A percentile compares a stretch with the other conserved stretches of the same genome.
These are phyloP conservation scores for Bradypodion pumilum DNA, from an alignment of 2,797 vertebrate genomes.

Conservation along the genomic window DNA sequence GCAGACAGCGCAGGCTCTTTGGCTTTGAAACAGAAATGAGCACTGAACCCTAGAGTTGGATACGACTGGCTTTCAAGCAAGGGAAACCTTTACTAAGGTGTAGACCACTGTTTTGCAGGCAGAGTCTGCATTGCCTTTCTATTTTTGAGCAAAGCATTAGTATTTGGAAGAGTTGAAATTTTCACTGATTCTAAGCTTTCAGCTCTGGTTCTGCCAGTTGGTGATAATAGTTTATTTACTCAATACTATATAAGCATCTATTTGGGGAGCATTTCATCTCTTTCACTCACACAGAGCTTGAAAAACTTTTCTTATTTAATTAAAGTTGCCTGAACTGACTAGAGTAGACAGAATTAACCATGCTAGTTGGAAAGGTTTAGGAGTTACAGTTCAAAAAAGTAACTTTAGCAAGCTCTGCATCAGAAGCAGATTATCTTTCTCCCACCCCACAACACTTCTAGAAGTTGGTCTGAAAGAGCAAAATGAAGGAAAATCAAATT, in stretches of 20 bases:
- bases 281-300: slow-evolving; percentile 48
- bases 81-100: no score
- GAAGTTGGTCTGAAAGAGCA: slow-evolving; percentile 48
- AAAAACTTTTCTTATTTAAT: no score
- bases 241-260: slow-evolving; percentile 46
- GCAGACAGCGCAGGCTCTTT: no score
- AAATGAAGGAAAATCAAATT: slow-evolving; percentile 28
- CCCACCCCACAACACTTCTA: slow-evolving; percentile 30
- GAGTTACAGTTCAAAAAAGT: no score
- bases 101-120: slow-evolving; percentile 52
- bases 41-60: no score
- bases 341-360: no score
- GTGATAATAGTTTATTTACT: slow-evolving; percentile 25
- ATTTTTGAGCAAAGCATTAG: slow-evolving; percentile 56
- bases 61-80: no score
- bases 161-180: slow-evolving; percentile 52
- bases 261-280: slow-evolving; percentile 48
- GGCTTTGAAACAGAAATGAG: no score
- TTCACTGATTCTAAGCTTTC: slow-evolving; percentile 56
- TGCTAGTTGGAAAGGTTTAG: no score
- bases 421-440: slow-evolving; percentile 25
- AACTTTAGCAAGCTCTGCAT: no score
- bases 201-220: slow-evolving; percentile 55
- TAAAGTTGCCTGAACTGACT: no score
- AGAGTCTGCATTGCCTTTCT: slow-evolving; percentile 42